These are phyloP conservation scores for Elymnias hypermnestra DNA, from an alignment of 1,140 invertebrate species.

Conservation along the genomic window DNA sequence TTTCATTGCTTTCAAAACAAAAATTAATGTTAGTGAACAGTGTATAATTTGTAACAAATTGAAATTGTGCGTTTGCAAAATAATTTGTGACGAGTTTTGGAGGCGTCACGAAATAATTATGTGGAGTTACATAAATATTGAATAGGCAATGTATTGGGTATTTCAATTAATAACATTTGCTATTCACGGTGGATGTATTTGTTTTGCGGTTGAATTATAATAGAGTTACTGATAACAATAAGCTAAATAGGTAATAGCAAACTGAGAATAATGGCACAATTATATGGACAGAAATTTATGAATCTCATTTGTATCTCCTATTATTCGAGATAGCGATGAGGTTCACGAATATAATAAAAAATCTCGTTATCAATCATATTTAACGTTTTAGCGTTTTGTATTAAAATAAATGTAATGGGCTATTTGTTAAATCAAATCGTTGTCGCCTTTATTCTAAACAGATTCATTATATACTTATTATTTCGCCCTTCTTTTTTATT, in stretches of 20 bases:
- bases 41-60: conserved; percentile 31
- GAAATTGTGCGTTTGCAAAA: conserved; percentile 31
- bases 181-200: conserved; percentile 20
- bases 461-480: neutral
- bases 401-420: conserved; percentile 9
- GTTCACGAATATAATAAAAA: conserved; percentile 10
- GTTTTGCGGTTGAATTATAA: conserved; percentile 26
- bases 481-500: too few species aligned
- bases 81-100: conserved; percentile 34
- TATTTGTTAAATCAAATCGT: conserved; percentile 7
- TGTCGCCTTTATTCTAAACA: neutral
- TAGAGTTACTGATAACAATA: conserved; percentile 26
- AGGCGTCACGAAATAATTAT: conserved; percentile 41
- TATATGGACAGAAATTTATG: conserved; percentile 21
- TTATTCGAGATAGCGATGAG: conserved; percentile 22
- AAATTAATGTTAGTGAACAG: conserved; percentile 32
- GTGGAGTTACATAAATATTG: conserved; percentile 36
- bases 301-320: conserved; percentile 22
- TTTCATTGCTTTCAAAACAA: conserved; percentile 29
- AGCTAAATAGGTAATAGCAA: conserved; percentile 24
- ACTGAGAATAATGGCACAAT: conserved; percentile 20
- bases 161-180: conserved; percentile 39
- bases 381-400: conserved; percentile 14
- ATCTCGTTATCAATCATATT: conserved; percentile 18
- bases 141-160: conserved; percentile 34